Percentiles rank a stretch among this genome's conserved stretches.
phyloP scores from a whole-genome alignment of 2,797 vertebrate genomes.

The Cryptoprocta ferox region DNA sequence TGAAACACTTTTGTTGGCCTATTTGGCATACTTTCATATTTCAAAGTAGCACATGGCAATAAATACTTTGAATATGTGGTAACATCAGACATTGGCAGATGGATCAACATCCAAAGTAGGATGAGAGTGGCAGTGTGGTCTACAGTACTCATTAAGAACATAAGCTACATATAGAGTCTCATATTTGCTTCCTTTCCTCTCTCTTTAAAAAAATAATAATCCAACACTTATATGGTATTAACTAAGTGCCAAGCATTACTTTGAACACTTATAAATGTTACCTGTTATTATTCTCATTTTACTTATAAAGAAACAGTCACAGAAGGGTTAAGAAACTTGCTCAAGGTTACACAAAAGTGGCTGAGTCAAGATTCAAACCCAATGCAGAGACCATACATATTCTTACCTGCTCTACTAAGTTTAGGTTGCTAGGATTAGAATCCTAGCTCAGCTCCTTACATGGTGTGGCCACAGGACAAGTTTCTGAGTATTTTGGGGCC shows the following conservation, averaged over 20 bases:
- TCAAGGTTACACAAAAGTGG: neutral
- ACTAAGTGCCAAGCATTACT: neutral
- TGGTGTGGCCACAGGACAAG: neutral
- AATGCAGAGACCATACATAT: neutral
- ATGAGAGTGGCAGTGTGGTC: neutral
- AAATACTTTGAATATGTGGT: neutral
- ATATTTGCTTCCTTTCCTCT: neutral
- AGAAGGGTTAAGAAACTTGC: neutral
- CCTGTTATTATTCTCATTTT: neutral
- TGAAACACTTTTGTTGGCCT: neutral
- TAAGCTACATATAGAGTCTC: neutral
- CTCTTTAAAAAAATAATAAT: neutral
- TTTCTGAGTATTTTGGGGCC: neutral
- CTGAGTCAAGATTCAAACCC: neutral
- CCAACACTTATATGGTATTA: neutral
- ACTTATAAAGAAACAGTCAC: neutral
- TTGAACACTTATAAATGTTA: neutral
- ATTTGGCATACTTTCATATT: neutral
- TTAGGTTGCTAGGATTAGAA: neutral
- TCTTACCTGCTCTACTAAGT: neutral
- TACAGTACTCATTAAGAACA: neutral
- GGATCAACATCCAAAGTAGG: neutral
- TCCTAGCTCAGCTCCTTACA: neutral
- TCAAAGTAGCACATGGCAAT: neutral
- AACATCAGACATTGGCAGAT: neutral